Conservation (phyloP, 1,140 invertebrate genomes). For the Sitophilus oryzae region DNA sequence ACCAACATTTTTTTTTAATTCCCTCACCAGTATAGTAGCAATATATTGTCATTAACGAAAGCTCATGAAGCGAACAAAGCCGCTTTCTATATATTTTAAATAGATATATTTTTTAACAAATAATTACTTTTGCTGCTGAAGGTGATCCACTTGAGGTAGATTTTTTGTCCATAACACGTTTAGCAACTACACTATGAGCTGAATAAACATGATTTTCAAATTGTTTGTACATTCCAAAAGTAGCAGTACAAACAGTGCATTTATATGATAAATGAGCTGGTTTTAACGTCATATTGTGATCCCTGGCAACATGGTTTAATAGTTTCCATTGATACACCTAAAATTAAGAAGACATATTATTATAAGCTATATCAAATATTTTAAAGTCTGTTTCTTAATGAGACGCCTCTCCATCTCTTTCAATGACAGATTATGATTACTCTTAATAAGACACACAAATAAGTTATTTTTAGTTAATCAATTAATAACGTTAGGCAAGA, state of each 20-base stretch:
- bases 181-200: slow-evolving; percentile 80
- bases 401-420: no score
- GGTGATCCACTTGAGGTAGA: slow-evolving; percentile 41
- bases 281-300: slow-evolving; percentile 85
- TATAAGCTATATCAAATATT: no score
- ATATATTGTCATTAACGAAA: no score
- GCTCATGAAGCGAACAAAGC: no score
- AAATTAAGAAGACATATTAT: no score
- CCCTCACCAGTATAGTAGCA: no score
- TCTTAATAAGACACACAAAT: no score
- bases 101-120: neutral
- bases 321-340: slow-evolving; percentile 90
- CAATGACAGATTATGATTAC: no score
- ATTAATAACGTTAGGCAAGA: no score
- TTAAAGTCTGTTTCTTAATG: no score
- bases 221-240: slow-evolving; percentile 91
- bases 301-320: slow-evolving; percentile 81
- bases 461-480: no score
- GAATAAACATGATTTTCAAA: slow-evolving; percentile 93
- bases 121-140: slow-evolving; percentile 37
- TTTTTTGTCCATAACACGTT: slow-evolving; percentile 73
- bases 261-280: slow-evolving; percentile 90
- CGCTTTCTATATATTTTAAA: neutral
- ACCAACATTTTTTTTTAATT: no score
- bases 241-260: slow-evolving; percentile 90